A percentile compares a stretch with the other conserved stretches of the same genome.
These are phyloP conservation scores for Dryas iulia DNA, from an alignment of 1,140 invertebrate species.

Conservation along the genomic window DNA sequence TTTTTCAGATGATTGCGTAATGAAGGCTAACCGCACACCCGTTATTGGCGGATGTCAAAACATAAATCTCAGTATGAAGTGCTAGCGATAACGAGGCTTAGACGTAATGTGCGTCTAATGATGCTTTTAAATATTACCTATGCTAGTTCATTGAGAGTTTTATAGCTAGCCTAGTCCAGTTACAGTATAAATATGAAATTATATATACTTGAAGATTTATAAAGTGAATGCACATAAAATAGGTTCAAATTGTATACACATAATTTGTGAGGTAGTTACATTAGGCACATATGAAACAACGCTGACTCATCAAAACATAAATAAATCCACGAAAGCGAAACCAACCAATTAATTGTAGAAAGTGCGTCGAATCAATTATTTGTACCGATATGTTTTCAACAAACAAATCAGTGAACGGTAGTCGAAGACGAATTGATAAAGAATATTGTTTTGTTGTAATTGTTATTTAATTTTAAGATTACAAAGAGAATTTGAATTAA, in stretches of 20 bases:
- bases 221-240: neutral
- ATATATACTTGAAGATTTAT: neutral
- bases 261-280: neutral
- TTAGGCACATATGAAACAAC: conserved; percentile 2
- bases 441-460: conserved; percentile 5
- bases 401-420: conserved; percentile 27
- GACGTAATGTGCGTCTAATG: neutral
- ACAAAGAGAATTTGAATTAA: neutral
- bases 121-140: neutral
- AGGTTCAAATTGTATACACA: neutral
- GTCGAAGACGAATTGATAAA: conserved; percentile 11
- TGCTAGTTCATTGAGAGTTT: too few species aligned
- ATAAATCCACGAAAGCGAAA: conserved; percentile 55
- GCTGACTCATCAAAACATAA: conserved; percentile 31
- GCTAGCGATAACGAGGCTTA: conserved; percentile 6
- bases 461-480: conserved; percentile 10
- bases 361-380: conserved; percentile 63
- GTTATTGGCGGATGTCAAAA: conserved; percentile 29
- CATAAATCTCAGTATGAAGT: conserved; percentile 23
- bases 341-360: conserved; percentile 64
- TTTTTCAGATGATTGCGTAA: conserved; percentile 38
- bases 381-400: conserved; percentile 29
- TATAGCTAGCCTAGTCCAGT: neutral
- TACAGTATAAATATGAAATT: neutral
- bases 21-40: conserved; percentile 28